Evolutionary conservation across 2,797 vertebrate genomes (phyloP), one percentile per base, ranked within the genome.

Genomic region (Megaceryle alcyon): DNA sequence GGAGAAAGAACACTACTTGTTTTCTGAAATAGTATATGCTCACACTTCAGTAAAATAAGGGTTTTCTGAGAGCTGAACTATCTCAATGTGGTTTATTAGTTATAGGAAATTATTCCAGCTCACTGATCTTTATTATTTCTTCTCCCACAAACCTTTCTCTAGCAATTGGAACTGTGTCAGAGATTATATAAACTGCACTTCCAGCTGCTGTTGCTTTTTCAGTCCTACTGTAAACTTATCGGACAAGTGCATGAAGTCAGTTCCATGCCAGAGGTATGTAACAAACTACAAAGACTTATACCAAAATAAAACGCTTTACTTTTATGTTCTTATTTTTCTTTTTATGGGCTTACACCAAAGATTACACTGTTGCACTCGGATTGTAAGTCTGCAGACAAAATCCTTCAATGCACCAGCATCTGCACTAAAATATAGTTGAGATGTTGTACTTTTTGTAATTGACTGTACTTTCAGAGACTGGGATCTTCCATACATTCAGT

Each of bases 121-220:
- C 33, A 37, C 54, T 69, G 53, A 31, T 85, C 83, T 57, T 88
- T 94, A 91, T 79, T 82, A 43, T 95, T 92, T 96, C 54, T 95
- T 83, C 80, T 96, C 72, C 14, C 92, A 64, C 66, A 68, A 88
- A 95, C 96, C 46, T 97, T 70, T 95, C 97, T 85, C 35, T 97
- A 99, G 99, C 99, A 99, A 99, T 96, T 99, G 98, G 99, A 99
- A 97, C 98, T 99, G 94, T 99, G 99, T 98, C 99, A 99, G 97
- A 98, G 99, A 72, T 98, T 99, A 84, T 99, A 99, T 98, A 99
- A 99, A 94, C 98, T 99, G 87, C 99, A 99, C 95, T 99, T 99
- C 96, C 99, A 99, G 98, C 98, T 99, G 87, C 98, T 99, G 79
- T 98, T 99, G 81, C 99, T 99, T 97, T 99, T 99, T 98, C 99